Base-by-base conservation (phyloP, 2,888 invertebrate species). In the Aplocera efformata region DNA sequence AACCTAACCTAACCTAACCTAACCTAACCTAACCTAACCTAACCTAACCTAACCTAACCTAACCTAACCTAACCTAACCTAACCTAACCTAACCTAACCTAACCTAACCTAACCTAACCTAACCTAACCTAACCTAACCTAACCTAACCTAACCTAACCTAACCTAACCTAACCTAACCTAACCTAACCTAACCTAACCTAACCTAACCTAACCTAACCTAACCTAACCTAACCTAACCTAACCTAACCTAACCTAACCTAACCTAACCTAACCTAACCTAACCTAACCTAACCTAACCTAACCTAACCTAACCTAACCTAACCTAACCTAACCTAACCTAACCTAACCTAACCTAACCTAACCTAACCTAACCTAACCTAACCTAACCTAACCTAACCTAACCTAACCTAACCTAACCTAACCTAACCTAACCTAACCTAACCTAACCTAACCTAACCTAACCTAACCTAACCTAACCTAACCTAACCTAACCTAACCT, bases 251-350 rank as follows among this genome's bases (percentile, higher is more conserved):
- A 50, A 48, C 48, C 43, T 46, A 49, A 44, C 43, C 49, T 50
- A 50, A 51, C 50, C 50, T 51, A 51, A 51, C 51, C 51, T 51
- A 51, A 51, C 50, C 50, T 51, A 50, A 48, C 50, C 50, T 50
- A 50, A 50, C 50, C 50, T 50, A 50, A 50, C 50, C 50, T 50
- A 50, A 50, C 46, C 45, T 42, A 45, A 42, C 49, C 49, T 42
- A 45, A 44, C 46, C 42, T 42, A 51, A 48, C 48, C 48, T 46
- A 44, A 41, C 47, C 44, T 42, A 44, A 47, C 50, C 44, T 44
- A 47, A 41, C 43, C 50, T 49, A 45, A 50, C 46, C 46, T 17
- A 17, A 17, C 13, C 13, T 17, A 17, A 17, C 13, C 13, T 17
- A 17, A 17, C 13, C 13, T 17, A 17, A 17, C 13, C 13, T 17